Conservation (phyloP, 2,888 invertebrate genomes). For the Ophonus ardosiacus region DNA sequence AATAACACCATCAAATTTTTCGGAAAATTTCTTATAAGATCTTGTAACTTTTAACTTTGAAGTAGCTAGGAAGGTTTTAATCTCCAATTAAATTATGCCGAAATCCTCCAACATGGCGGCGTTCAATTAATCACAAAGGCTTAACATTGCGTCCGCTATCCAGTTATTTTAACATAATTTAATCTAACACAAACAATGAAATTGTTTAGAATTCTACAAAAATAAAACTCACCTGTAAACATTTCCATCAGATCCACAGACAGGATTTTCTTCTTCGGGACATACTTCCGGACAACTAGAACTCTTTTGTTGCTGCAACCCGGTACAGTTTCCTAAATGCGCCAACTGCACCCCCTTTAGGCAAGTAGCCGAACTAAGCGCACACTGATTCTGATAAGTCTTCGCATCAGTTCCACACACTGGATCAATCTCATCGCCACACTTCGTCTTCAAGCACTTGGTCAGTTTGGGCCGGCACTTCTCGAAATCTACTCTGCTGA, state of each 20-base stretch:
- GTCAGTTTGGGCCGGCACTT: slow-evolving; percentile 86
- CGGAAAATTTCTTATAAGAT: too few species aligned
- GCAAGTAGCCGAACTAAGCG: slow-evolving; percentile 89
- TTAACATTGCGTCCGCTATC: too few species aligned
- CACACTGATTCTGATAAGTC: slow-evolving; percentile 90
- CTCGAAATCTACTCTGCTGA: slow-evolving; percentile 86
- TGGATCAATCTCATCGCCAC: slow-evolving; percentile 84
- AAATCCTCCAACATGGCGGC: too few species aligned
- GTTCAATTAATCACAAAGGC: too few species aligned
- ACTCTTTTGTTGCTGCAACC: slow-evolving; percentile 80
- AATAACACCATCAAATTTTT: too few species aligned
- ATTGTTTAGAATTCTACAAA: background rate
- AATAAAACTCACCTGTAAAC: slow-evolving; percentile 83
- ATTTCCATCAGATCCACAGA: slow-evolving; percentile 94
- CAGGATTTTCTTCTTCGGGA: slow-evolving; percentile 80
- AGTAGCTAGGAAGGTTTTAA: too few species aligned
- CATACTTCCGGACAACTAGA: slow-evolving; percentile 68
- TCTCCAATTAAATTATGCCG: too few species aligned
- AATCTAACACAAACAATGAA: too few species aligned
- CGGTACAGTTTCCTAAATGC: slow-evolving; percentile 91
- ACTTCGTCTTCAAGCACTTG: slow-evolving; percentile 87
- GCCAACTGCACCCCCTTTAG: slow-evolving; percentile 92
- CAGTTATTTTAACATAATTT: too few species aligned
- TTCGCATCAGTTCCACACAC: slow-evolving; percentile 94
- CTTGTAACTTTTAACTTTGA: too few species aligned